Conservation (phyloP, 2,888 invertebrate genomes). For the Dryomyza anilis region DNA sequence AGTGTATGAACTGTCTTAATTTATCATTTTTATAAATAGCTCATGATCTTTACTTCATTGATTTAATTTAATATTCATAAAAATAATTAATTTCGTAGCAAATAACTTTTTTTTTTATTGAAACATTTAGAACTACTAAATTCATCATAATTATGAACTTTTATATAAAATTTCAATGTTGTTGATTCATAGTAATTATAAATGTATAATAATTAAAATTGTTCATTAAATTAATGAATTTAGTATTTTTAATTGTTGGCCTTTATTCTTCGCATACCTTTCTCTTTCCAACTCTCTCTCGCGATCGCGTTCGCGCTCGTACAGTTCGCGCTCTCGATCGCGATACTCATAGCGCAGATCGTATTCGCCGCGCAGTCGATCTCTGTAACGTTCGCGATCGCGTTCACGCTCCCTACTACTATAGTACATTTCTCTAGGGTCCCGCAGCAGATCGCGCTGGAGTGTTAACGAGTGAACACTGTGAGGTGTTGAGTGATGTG, state of each 20-base stretch:
- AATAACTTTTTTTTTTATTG: no score
- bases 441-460: constrained; percentile 61
- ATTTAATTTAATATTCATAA: no score
- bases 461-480: constrained; percentile 64
- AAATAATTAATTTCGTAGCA: no score
- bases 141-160: no score
- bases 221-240: not conserved
- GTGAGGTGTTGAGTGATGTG: constrained; percentile 63
- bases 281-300: constrained; percentile 61
- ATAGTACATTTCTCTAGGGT: constrained; percentile 61
- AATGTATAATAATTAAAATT: no score
- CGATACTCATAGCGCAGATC: constrained; percentile 60
- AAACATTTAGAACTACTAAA: no score
- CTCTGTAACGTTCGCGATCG: constrained; percentile 61
- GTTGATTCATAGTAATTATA: no score
- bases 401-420: constrained; percentile 61
- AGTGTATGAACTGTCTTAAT: no score
- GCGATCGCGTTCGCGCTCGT: constrained; percentile 60
- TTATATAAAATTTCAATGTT: no score
- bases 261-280: constrained; percentile 49
- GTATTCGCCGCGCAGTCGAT: constrained; percentile 52
- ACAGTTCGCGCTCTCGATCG: constrained; percentile 60
- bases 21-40: no score
- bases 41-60: no score
- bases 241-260: not conserved